These are phyloP conservation scores for Oncopodura yosiiana DNA, from an alignment of 1,140 invertebrate genomes.

Conservation along the genomic window DNA sequence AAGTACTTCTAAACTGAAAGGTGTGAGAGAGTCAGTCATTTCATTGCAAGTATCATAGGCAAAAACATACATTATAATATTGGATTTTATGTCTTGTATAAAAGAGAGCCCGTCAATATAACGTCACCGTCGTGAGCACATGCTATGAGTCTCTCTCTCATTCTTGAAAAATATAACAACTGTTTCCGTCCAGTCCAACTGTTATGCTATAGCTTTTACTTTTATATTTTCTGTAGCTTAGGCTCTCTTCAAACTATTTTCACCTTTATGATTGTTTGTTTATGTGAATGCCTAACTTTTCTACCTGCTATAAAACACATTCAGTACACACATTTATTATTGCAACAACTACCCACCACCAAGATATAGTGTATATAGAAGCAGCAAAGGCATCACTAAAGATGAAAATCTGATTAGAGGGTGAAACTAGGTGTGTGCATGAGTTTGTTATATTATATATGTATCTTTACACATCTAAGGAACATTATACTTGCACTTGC, in stretches of 20 bases:
- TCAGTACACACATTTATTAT: too few species aligned
- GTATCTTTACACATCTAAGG: too few species aligned
- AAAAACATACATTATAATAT: not conserved
- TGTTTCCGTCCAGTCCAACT: conserved; percentile 30
- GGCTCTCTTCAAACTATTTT: too few species aligned
- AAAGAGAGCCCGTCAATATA: not conserved
- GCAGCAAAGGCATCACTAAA: not conserved
- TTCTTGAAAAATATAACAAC: conserved; percentile 16
- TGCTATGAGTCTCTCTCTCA: not conserved
- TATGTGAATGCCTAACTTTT: conserved; percentile 17
- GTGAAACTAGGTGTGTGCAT: conserved; percentile 12
- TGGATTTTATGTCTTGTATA: not conserved
- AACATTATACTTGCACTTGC: too few species aligned
- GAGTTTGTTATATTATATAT: too few species aligned
- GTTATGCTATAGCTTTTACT: conserved; percentile 23
- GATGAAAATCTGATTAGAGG: conserved; percentile 18
- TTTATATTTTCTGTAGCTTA: conserved; percentile 17
- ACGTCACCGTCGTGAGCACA: not conserved
- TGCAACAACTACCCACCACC: too few species aligned
- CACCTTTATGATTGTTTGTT: conserved; percentile 20
- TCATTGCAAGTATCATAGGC: not conserved
- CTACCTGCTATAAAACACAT: too few species aligned
- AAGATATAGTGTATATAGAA: too few species aligned
- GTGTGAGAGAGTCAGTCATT: not conserved
- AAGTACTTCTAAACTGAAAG: not conserved